Evolutionary conservation across 2,888 invertebrate species (phyloP).

Genomic region (Frankliniella intonsa): DNA sequence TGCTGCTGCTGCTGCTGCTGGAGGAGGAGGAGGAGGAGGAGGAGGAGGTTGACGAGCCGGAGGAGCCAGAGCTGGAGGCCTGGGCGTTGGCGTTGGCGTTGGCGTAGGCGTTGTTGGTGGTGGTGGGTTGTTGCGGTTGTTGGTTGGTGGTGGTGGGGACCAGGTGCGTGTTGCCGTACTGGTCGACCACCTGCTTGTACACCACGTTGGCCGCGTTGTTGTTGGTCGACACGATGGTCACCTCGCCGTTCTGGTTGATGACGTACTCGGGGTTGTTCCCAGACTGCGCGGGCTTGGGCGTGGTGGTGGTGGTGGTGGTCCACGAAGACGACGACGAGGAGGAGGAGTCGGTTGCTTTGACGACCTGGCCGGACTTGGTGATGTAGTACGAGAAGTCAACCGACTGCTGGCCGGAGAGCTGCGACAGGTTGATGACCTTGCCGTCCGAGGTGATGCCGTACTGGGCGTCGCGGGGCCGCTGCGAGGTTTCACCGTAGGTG

Average conservation of each 20-base stretch:
- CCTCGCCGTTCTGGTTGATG: not conserved
- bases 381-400: not conserved
- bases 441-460: not conserved
- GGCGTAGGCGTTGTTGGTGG: not conserved
- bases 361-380: not conserved
- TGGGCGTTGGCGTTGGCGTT: not conserved
- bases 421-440: not conserved
- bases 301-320: not conserved
- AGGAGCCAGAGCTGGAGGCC: not conserved
- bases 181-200: slow-evolving; percentile 9
- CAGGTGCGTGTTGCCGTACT: slow-evolving; percentile 13
- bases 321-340: not conserved
- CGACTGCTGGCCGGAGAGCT: not conserved
- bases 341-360: not conserved
- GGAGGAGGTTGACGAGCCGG: not conserved
- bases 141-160: not conserved
- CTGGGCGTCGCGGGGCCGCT: not conserved
- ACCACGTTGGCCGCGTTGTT: not conserved
- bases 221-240: not conserved
- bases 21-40: not conserved
- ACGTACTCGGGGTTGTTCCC: not conserved
- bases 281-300: too few relatives aligned
- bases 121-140: too few relatives aligned
- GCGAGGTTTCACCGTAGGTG: too few relatives aligned
- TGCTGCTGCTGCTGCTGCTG: not conserved